A percentile compares a stretch with the other conserved stretches of the same genome.
These are phyloP conservation scores for Hapalemur alaotrensis DNA, from an alignment of 2,797 vertebrate species.

Conservation along the genomic window DNA sequence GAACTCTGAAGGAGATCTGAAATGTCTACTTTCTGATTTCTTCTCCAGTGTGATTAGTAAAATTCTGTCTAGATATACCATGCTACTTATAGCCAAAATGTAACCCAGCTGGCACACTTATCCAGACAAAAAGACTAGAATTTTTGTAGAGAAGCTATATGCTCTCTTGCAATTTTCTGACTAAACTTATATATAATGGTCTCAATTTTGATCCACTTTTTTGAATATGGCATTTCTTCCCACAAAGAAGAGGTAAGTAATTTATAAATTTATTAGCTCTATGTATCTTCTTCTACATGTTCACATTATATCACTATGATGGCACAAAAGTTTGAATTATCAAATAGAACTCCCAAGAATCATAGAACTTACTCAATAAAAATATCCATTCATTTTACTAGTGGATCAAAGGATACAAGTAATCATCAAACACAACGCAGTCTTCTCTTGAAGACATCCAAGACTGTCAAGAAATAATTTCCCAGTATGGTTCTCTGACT, in stretches of 20 bases:
- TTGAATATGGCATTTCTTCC: background rate
- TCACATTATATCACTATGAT: background rate
- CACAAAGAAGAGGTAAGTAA: background rate
- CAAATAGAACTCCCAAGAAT: background rate
- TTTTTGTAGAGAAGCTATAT: background rate
- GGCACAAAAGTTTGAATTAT: background rate
- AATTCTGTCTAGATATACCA: background rate
- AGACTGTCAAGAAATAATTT: background rate
- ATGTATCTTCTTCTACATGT: background rate
- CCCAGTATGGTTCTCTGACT: accelerated
- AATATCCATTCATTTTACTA: background rate
- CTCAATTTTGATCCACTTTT: background rate
- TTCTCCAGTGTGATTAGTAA: background rate
- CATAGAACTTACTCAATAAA: background rate
- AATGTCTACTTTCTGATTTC: background rate
- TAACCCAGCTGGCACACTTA: background rate
- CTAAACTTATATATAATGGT: background rate
- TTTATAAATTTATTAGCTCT: background rate
- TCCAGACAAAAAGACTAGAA: background rate
- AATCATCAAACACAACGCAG: background rate
- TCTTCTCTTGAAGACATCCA: background rate
- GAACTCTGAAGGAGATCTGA: background rate
- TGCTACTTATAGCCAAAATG: background rate
- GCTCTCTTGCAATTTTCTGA: background rate
- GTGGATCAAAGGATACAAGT: background rate